Evolutionary conservation across 2,888 invertebrate genomes (phyloP).

Genomic region (Isoperla grammatica): DNA sequence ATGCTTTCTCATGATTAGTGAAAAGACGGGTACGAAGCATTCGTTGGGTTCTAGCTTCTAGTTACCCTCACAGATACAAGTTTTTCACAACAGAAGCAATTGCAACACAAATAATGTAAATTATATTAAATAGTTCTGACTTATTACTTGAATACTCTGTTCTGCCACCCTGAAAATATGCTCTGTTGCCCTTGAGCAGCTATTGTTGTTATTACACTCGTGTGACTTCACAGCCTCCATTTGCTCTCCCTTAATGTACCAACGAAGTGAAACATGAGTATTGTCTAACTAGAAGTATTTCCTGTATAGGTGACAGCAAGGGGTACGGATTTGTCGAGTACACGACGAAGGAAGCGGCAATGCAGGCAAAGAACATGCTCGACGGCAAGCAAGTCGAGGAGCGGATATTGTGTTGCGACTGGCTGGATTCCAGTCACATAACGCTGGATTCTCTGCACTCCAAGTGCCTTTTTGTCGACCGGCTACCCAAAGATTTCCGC

Average conservation of each 20-base stretch:
- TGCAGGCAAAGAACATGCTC: constrained; percentile 43
- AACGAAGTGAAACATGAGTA: no score
- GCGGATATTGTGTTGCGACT: constrained; percentile 46
- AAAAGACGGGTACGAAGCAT: constrained; percentile 41
- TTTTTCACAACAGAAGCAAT: no score
- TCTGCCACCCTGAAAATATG: no score
- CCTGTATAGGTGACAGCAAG: constrained; percentile 45
- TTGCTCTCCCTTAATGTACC: no score
- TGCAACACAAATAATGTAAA: no score
- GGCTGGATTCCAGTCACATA: constrained; percentile 45
- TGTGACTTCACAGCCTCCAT: no score
- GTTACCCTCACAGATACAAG: no score
- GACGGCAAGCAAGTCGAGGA: constrained; percentile 44
- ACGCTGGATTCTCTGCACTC: constrained; percentile 48
- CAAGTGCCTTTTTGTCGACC: constrained; percentile 48
- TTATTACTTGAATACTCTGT: no score
- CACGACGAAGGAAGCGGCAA: constrained; percentile 45
- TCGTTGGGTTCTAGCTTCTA: background rate
- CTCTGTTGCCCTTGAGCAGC: no score
- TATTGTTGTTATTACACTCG: no score
- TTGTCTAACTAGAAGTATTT: no score
- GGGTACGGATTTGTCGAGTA: constrained; percentile 53
- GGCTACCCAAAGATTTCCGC: constrained; percentile 47
- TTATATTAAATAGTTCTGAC: no score
- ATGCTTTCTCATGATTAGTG: constrained; percentile 47